Evolutionary conservation across 1,140 invertebrate species (phyloP).

Genomic region (Dryas iulia): DNA sequence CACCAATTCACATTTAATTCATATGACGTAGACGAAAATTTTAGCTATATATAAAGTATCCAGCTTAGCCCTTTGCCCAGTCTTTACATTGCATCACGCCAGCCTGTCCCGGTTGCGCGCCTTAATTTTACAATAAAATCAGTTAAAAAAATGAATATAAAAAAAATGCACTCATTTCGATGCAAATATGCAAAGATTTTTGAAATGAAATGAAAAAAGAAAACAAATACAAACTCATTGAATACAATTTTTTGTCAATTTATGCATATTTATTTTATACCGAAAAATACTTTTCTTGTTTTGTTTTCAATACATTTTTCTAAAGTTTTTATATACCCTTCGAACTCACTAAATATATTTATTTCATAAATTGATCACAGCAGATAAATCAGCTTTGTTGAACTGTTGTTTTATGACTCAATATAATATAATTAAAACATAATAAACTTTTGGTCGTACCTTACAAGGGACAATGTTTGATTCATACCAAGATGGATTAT

Average conservation of each 20-base stretch:
- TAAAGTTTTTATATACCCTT: neutral
- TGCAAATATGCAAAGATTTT: no score
- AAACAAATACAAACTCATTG: neutral
- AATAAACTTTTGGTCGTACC: constrained; percentile 7
- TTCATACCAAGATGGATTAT: neutral
- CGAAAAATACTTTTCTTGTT: neutral
- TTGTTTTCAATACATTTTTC: neutral
- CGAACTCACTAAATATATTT: constrained; percentile 8
- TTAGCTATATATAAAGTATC: neutral
- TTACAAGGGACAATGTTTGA: neutral
- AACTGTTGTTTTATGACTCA: constrained; percentile 6
- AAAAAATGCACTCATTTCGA: neutral
- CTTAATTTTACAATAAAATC: neutral
- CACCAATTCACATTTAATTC: neutral
- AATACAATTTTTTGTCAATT: neutral
- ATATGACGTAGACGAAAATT: neutral
- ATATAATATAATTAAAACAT: neutral
- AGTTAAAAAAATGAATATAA: neutral
- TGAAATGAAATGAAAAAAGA: no score
- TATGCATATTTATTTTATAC: neutral
- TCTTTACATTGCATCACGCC: neutral
- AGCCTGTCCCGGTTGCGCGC: neutral
- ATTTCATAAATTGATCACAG: constrained; percentile 22
- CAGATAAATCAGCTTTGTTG: constrained; percentile 19
- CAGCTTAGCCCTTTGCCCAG: neutral